Evolutionary conservation across 1,140 invertebrate genomes (phyloP), one percentile per base, ranked within the genome.

Genomic region (Brachionus angularis): DNA sequence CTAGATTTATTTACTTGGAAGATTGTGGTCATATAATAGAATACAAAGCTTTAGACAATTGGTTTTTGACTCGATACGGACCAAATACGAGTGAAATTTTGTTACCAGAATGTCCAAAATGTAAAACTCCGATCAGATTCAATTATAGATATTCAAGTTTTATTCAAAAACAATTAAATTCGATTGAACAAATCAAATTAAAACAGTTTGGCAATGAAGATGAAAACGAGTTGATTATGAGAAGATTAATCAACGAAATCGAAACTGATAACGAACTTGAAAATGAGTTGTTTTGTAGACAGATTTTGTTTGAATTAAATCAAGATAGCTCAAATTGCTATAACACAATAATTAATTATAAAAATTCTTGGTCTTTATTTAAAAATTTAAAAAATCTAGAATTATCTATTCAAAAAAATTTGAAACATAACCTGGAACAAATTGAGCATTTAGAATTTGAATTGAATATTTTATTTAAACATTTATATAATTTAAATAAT

Each of bases 11-110:
- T 46, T 75, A 81, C 34, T 76, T 89, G 18, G 78, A 85, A 74
- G 87, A 88, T 76, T 89, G 88, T 76, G 76, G 79, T 5, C 87
- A 89, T 76, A 73, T 83, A 3, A 77, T 88, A 73, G 87, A 88
- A 76, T 76, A 81, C 12, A 75, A 81, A 8, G 84, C 81, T 39
- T 75, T 88, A 76, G 83, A 87, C 74, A 76, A 75, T 39, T 83
- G 85, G 80, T 79, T 86, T 74, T 74, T 78, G 18, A 75, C 67
- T 25, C 72, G 29, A 18, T 31, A 77, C 1, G 75, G 81, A 5
- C n/a, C 0, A 67, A 61, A 21, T 74, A 50, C 49, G 21, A 3
- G 1, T 10, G 47, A 50, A n/a, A 83, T 88, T 49, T 73, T 80
- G n/a, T 78, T 86, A 67, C 86, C 85, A 73, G 61, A 74, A 1